These are phyloP conservation scores for Trilocha varians DNA, from an alignment of 2,888 invertebrate species.

Conservation along the genomic window DNA sequence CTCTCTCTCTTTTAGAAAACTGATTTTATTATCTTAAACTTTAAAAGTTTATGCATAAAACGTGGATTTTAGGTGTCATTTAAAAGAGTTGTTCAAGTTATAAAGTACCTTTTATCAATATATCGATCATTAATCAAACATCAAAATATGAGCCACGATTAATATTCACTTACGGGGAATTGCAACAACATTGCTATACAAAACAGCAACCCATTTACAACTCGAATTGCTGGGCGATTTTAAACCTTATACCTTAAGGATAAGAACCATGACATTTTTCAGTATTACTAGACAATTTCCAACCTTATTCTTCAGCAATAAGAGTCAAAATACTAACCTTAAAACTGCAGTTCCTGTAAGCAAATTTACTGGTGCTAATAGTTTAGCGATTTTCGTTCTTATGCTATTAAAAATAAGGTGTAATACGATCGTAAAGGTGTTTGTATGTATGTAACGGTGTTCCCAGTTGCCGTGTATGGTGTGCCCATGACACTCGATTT, in stretches of 20 bases:
- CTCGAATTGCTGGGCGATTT: too few species aligned
- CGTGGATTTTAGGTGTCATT: too few species aligned
- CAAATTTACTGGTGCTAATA: background rate
- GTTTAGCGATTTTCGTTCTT: background rate
- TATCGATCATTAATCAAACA: background rate
- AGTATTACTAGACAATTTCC: too few species aligned
- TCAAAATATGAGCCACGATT: background rate
- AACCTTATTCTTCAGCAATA: background rate
- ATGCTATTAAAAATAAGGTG: background rate
- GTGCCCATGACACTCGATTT: conserved; percentile 55
- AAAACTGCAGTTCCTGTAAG: background rate
- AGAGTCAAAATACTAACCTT: background rate
- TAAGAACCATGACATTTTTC: background rate
- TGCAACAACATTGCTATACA: background rate
- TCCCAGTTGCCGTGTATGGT: conserved; percentile 38
- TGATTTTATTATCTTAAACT: too few species aligned
- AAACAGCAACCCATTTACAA: too few species aligned
- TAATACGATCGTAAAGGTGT: background rate
- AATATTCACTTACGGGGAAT: background rate
- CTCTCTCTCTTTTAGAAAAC: too few species aligned
- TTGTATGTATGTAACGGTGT: conserved; percentile 39
- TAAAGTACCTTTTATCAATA: too few species aligned
- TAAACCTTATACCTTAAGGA: background rate
- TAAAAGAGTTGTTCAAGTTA: too few species aligned
- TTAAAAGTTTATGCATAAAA: too few species aligned